Evolutionary conservation across 1,140 invertebrate genomes (phyloP).

Genomic region (Euschistus heros): DNA sequence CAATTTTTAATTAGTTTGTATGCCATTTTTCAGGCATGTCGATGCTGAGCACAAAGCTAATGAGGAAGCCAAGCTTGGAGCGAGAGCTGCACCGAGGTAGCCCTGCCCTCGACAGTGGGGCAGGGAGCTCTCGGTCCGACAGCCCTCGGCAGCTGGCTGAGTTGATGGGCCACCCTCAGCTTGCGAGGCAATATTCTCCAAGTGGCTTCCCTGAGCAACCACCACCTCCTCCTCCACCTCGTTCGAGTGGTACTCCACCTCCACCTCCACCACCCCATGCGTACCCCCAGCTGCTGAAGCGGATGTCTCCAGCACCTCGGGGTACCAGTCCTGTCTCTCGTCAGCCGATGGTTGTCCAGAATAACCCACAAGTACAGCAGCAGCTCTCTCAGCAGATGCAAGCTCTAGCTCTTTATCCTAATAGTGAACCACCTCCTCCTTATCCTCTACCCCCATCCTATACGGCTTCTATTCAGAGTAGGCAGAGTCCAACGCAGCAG

Average conservation of each 20-base stretch:
- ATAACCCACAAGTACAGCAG: conserved; percentile 69
- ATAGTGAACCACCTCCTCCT: conserved; percentile 45
- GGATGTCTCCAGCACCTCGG: conserved; percentile 64
- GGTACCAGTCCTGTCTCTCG: conserved; percentile 67
- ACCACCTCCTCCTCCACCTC: conserved; percentile 37
- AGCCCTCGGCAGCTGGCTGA: conserved; percentile 55
- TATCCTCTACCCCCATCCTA: conserved; percentile 75
- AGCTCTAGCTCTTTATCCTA: conserved; percentile 55
- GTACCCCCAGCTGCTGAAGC: conserved; percentile 63
- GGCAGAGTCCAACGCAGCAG: conserved; percentile 71
- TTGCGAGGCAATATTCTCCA: conserved; percentile 53
- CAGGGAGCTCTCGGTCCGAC: conserved; percentile 77
- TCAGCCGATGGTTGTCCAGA: conserved; percentile 69
- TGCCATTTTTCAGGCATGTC: conserved; percentile 34
- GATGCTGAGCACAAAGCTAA: conserved; percentile 60
- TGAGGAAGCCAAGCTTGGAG: conserved; percentile 76
- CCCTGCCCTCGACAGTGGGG: conserved; percentile 75
- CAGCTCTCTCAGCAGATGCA: conserved; percentile 78
- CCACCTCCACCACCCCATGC: conserved; percentile 55
- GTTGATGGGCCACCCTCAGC: conserved; percentile 33
- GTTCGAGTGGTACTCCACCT: conserved; percentile 55
- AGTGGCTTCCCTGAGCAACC: conserved; percentile 41
- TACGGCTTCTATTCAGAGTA: conserved; percentile 70
- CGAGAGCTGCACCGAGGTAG: conserved; percentile 66
- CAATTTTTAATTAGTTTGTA: no score